These are phyloP conservation scores for Eubasilissa splendida DNA, from an alignment of 2,888 invertebrate species.

Conservation along the genomic window DNA sequence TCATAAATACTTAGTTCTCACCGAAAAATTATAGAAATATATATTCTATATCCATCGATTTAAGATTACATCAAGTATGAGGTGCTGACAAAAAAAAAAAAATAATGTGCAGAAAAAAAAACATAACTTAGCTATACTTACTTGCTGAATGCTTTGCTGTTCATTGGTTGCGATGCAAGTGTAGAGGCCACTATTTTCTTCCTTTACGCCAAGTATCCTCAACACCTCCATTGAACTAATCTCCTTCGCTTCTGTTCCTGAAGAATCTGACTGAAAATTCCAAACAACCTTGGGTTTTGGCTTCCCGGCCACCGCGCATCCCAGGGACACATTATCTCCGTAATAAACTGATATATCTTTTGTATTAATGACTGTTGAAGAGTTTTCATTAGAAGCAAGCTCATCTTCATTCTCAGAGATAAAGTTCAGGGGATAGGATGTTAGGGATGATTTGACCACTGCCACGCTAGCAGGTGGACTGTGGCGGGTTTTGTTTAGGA, in stretches of 20 bases:
- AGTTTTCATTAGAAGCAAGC: constrained; percentile 18
- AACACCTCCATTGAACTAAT: constrained; percentile 57
- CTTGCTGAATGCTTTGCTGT: constrained; percentile 55
- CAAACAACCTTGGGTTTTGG: constrained; percentile 72
- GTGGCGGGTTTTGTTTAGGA: constrained; percentile 67
- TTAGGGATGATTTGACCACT: constrained; percentile 61
- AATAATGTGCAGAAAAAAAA: too few relatives aligned
- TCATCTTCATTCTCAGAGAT: constrained; percentile 39
- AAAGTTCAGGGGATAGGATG: constrained; percentile 62
- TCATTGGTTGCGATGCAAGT: constrained; percentile 54
- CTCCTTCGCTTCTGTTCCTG: constrained; percentile 49
- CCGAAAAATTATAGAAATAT: too few relatives aligned
- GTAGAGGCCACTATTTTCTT: constrained; percentile 52
- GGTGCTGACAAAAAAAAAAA: too few relatives aligned
- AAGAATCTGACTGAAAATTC: constrained; percentile 52
- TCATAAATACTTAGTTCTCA: too few relatives aligned
- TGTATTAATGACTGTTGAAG: constrained; percentile 1
- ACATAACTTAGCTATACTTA: not conserved
- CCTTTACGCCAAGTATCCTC: constrained; percentile 42
- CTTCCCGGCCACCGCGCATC: constrained; percentile 76
- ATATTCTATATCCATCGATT: too few relatives aligned
- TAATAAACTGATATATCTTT: constrained; percentile 63
- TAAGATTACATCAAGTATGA: too few relatives aligned
- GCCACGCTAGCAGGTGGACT: constrained; percentile 67
- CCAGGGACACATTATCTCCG: constrained; percentile 70